Conservation (phyloP, 2,113 vertebrate genomes). For the Planiliza haematocheilus region DNA sequence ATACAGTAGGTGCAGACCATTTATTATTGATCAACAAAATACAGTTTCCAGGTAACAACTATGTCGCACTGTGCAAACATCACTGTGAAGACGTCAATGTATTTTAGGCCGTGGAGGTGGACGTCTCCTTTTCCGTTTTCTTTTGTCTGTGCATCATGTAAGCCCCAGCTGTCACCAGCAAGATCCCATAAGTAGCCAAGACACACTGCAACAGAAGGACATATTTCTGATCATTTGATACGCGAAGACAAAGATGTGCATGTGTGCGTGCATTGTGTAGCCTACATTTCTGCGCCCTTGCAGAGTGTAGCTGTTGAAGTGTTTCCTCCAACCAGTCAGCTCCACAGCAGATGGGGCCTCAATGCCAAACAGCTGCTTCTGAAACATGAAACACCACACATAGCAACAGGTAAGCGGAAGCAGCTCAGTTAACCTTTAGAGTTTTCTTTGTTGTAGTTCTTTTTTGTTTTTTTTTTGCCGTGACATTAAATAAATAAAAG, state of each 20-base stretch:
- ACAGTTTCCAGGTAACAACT: not conserved
- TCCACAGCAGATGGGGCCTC: slow-evolving; percentile 54
- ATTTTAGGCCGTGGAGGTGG: slow-evolving; percentile 33
- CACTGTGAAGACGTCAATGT: not conserved
- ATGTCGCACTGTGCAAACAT: not conserved
- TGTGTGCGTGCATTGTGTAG: not conserved
- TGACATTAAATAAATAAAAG: not conserved
- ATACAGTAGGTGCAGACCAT: not conserved
- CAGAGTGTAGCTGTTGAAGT: slow-evolving; percentile 79
- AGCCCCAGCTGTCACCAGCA: slow-evolving; percentile 50
- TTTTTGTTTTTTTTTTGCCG: not conserved
- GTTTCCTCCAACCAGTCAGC: slow-evolving; percentile 76
- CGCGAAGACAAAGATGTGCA: not conserved
- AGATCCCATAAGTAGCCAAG: slow-evolving; percentile 68
- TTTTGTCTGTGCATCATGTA: slow-evolving; percentile 54
- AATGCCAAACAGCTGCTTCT: slow-evolving; percentile 76
- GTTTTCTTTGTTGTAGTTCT: too few species aligned
- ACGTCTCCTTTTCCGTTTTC: slow-evolving; percentile 42
- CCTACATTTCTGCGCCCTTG: slow-evolving; percentile 73
- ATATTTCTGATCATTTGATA: not conserved
- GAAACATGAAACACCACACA: slow-evolving; percentile 38
- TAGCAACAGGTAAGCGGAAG: slow-evolving; percentile 12
- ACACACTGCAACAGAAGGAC: slow-evolving; percentile 69
- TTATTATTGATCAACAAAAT: slow-evolving; percentile 34
- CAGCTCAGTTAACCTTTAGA: not conserved